Evolutionary conservation across 2,797 vertebrate genomes (phyloP).

Genomic region (Lagorchestes hirsutus): DNA sequence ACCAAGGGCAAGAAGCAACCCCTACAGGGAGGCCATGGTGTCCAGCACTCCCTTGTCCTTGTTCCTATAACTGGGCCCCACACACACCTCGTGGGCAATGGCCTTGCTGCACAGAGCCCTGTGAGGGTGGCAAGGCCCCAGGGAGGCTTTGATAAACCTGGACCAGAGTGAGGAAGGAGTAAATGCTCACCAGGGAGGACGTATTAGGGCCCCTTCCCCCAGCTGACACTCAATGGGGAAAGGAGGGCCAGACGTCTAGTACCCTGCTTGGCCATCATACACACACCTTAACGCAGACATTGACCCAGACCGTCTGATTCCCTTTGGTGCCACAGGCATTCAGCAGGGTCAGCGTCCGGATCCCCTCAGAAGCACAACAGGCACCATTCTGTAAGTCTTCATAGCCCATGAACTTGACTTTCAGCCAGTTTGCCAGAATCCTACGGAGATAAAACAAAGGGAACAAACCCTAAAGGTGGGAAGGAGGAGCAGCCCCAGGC

Average conservation of each 20-base stretch:
- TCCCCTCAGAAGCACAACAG: slow-evolving; percentile 75
- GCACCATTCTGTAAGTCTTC: slow-evolving; percentile 66
- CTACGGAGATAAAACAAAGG: slow-evolving; percentile 82
- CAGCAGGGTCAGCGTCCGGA: slow-evolving; percentile 89
- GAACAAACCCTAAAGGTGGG: background rate
- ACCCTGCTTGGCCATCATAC: background rate
- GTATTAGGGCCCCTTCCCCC: fast-evolving
- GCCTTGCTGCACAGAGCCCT: no score
- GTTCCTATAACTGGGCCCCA: background rate
- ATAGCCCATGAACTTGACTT: slow-evolving; percentile 90
- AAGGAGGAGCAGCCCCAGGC: background rate
- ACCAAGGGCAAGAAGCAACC: background rate
- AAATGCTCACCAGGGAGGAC: background rate
- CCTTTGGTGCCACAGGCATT: slow-evolving; percentile 82
- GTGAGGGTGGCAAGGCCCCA: background rate
- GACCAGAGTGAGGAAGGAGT: background rate
- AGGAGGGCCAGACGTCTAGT: background rate
- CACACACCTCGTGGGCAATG: background rate
- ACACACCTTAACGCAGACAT: slow-evolving; percentile 92
- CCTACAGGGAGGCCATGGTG: background rate
- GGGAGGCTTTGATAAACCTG: background rate
- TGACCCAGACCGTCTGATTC: slow-evolving; percentile 84
- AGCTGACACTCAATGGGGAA: no score
- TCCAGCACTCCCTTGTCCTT: background rate
- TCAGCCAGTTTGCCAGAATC: slow-evolving; percentile 93